Evolutionary conservation across 2,797 vertebrate genomes (phyloP).

Genomic region (Notolabrus celidotus): DNA sequence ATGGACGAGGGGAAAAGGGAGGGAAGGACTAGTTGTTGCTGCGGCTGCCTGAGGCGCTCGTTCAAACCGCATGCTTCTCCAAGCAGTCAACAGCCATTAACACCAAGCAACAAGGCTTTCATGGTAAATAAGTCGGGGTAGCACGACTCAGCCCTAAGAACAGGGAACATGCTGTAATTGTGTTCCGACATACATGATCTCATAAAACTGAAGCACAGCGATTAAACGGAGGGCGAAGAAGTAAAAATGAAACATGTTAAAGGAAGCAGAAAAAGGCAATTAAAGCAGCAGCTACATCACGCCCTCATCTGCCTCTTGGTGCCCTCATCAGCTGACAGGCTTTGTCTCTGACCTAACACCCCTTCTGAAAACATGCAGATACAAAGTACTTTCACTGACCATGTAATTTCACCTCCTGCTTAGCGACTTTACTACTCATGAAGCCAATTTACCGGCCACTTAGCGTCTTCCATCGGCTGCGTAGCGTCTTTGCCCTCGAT

Average conservation of each 20-base stretch:
- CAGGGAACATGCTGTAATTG: background rate
- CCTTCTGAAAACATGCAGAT: too few species aligned
- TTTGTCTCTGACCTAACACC: too few species aligned
- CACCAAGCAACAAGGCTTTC: slow-evolving; percentile 23
- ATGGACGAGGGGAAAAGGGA: slow-evolving; percentile 59
- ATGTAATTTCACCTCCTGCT: too few species aligned
- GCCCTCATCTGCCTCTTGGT: too few species aligned
- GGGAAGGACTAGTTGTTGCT: slow-evolving; percentile 5
- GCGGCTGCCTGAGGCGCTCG: slow-evolving; percentile 41
- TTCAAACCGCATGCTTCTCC: slow-evolving; percentile 57
- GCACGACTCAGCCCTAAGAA: slow-evolving; percentile 28
- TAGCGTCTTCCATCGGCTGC: too few species aligned
- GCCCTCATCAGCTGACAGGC: too few species aligned
- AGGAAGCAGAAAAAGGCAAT: background rate
- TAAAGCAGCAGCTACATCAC: too few species aligned
- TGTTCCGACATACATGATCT: slow-evolving; percentile 21
- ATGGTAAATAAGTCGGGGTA: slow-evolving; percentile 40
- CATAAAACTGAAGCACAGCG: background rate
- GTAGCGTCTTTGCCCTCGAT: too few species aligned
- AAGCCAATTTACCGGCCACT: too few species aligned
- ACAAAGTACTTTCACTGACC: too few species aligned
- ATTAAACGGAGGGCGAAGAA: background rate
- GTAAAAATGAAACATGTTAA: slow-evolving; percentile 9
- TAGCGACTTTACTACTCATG: too few species aligned
- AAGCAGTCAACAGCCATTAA: slow-evolving; percentile 60